Evolutionary conservation across 2,113 vertebrate species (phyloP).

Genomic region (Nothobranchius kuhntae): DNA sequence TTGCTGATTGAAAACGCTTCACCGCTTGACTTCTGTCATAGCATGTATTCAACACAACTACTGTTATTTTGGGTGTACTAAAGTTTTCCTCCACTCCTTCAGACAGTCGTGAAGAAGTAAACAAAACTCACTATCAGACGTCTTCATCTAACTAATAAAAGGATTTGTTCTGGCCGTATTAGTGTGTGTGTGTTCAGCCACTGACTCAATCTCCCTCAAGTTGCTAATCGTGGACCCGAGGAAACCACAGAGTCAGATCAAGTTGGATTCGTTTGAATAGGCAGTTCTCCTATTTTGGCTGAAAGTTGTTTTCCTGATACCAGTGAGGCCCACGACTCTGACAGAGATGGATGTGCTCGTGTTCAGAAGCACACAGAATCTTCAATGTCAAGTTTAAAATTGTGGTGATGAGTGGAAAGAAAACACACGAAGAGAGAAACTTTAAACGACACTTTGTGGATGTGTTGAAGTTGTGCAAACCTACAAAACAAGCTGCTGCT

Average conservation of each 20-base stretch:
- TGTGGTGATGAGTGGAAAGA: not conserved
- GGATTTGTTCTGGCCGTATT: not conserved
- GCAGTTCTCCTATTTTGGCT: not conserved
- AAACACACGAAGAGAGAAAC: not conserved
- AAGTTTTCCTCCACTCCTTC: not conserved
- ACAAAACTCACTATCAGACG: not conserved
- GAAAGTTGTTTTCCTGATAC: not conserved
- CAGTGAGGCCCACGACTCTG: not conserved
- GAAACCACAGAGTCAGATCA: not conserved
- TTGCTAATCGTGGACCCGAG: not conserved
- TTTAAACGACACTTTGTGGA: not conserved
- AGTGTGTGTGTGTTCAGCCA: not conserved
- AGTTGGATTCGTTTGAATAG: not conserved
- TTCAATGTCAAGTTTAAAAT: not conserved
- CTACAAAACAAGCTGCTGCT: not conserved
- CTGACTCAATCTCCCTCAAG: not conserved
- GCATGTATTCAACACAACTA: slow-evolving; percentile 1
- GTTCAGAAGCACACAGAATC: not conserved
- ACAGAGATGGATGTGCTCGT: not conserved
- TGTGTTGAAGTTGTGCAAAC: not conserved
- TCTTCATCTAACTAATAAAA: slow-evolving; percentile 1
- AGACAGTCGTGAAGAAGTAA: slow-evolving; percentile 2
- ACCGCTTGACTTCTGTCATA: not conserved
- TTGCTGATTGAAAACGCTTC: too few species aligned
- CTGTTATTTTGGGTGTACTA: not conserved